These are phyloP conservation scores for Malacoctenus gilli DNA, from an alignment of 2,797 vertebrate species.

Conservation along the genomic window DNA sequence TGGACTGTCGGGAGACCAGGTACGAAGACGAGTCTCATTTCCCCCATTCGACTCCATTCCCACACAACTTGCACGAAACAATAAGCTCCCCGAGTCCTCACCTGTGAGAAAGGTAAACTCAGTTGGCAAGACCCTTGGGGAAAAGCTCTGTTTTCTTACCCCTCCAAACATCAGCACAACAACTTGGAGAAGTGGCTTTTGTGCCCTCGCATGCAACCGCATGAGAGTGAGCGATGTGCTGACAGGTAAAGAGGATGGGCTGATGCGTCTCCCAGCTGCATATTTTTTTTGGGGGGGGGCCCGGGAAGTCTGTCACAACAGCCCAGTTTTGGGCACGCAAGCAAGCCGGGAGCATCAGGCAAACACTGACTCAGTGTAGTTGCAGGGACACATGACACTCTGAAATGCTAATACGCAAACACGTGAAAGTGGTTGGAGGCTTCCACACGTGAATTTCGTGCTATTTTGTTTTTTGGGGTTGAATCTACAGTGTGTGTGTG, in stretches of 20 bases:
- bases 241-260: conserved; percentile 13
- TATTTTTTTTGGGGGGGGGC: too few relatives aligned
- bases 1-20: background rate
- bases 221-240: conserved; percentile 26
- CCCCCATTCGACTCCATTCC: background rate
- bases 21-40: conserved; percentile 13
- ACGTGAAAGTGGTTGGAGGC: conserved; percentile 46
- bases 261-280: conserved; percentile 13
- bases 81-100: background rate
- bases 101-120: conserved; percentile 17
- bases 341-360: conserved; percentile 36
- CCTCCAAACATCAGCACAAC: conserved; percentile 16
- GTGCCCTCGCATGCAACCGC: conserved; percentile 28
- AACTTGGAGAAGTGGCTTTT: conserved; percentile 26
- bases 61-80: too few relatives aligned
- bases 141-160: conserved; percentile 20
- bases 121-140: background rate
- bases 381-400: conserved; percentile 50
- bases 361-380: conserved; percentile 50
- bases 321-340: conserved; percentile 19
- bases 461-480: conserved; percentile 14
- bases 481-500: conserved; percentile 9
- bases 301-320: conserved; percentile 17
- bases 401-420: conserved; percentile 50
- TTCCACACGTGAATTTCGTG: conserved; percentile 17